These are phyloP conservation scores for Squalus acanthias DNA, from an alignment of 2,797 vertebrate genomes.

Conservation along the genomic window DNA sequence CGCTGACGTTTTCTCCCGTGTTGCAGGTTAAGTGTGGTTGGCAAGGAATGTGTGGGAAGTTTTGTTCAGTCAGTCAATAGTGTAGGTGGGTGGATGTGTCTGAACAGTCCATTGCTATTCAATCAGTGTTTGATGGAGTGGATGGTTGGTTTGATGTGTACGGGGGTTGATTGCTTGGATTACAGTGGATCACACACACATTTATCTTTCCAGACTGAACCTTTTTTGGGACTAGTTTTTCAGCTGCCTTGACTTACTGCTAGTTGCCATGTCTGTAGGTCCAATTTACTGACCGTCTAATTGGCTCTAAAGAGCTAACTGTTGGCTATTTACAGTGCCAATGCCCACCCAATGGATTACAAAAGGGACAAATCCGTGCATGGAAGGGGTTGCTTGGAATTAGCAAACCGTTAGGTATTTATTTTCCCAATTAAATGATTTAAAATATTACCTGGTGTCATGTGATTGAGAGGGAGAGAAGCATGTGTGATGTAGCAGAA, in stretches of 20 bases:
- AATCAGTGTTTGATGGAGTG: background rate
- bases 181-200: background rate
- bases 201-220: background rate
- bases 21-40: background rate
- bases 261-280: background rate
- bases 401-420: background rate
- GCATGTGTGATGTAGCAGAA: background rate
- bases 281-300: background rate
- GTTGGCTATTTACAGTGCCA: background rate
- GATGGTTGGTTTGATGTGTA: slow-evolving; percentile 6
- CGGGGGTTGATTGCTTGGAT: background rate
- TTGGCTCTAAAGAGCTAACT: background rate
- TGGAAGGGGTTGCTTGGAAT: background rate
- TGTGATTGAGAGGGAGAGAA: background rate
- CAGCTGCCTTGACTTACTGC: background rate
- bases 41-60: background rate
- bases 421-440: background rate
- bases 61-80: background rate
- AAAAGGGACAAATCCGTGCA: background rate
- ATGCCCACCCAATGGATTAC: background rate
- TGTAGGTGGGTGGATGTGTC: background rate
- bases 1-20: background rate
- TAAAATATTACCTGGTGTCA: background rate
- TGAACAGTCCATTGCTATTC: slow-evolving; percentile 13
- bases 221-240: background rate